Base-by-base conservation (phyloP, 2,113 vertebrate species). In the Chunga burmeisteri region DNA sequence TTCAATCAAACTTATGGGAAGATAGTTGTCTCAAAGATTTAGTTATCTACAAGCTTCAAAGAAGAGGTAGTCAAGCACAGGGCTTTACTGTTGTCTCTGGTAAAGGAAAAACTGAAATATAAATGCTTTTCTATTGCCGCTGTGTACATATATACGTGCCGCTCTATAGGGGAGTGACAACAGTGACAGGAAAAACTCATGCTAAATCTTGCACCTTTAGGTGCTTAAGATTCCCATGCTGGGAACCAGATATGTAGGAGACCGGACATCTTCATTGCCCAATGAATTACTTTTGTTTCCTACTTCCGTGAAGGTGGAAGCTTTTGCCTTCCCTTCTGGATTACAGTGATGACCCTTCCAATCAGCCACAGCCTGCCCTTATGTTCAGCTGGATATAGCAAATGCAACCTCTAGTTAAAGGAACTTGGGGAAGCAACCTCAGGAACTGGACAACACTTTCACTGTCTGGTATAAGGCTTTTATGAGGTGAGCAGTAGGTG, bases 401-500 rank as follows among this genome's bases (percentile, higher is more conserved):
- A 84, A 63, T 29, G 3, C 16, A 86, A 10, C 4, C 65, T 86
- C 18, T 29, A 34, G n/a, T 44, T 66, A 53, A 65, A 91, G 38
- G 75, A 59, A 65, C 16, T 16, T 15, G 4, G 10, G 14, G 16
- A 92, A 80, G 16, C 17, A 55, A 25, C 30, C 19, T 46, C 42
- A 49, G 40, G 21, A 86, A 42, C 21, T n/a, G 26, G n/a, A 17
- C 32, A 74, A 14, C 4, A 18, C 3, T 15, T 82, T 67, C 49
- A 23, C 49, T 73, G 40, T 6, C 56, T 40, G 29, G 12, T 30
- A 4, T 25, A 56, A 77, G 29, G 19, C 14, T 63, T 3, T 53
- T 58, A 11, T 0, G 4, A 49, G 12, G 27, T 9, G 6, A 71
- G 4, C 7, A 47, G 17, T 13, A 17, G 9, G 29, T 52, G 68